Evolutionary conservation across 1,140 invertebrate species (phyloP), one percentile per base, ranked within the genome.

Genomic region (Plutomurus gul): DNA sequence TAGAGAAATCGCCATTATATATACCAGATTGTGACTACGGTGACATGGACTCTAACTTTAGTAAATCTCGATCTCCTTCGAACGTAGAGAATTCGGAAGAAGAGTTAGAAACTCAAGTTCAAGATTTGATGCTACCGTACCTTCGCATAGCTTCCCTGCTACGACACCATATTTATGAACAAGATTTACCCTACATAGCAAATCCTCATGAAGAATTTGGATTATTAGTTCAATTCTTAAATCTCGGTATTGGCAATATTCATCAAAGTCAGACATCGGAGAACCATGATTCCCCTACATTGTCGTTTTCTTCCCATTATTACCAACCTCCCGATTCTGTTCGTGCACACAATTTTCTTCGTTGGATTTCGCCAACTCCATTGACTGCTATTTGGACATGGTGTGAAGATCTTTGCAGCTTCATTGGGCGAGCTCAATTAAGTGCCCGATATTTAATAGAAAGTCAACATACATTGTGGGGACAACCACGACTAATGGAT

Each of bases 121-220:
- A 95, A 86, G 90, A 91, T 49, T 86, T 94, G 25, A 93, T 93
- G 84, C 85, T 98, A 77, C 94, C 94, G 5, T 98, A 94, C 86
- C 85, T 98, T 65, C 89, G 95, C 27, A 90, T 96, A 51, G 93
- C 95, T 0, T 90, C 95, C 3, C 86, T 97, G 3, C 87, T 98
- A 25, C 90, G 93, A 75, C 92, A 94, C 87, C 95, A 97, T 87
- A 86, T 97, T 46, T 96, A 96, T 87, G 91, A 92, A 49, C 90
- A 93, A 85, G 89, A 91, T n/a, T 87, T 95, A 84, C 94, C 94
- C 0, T 76, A 20, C 22, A 80, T 83, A 47, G 11, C 51, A 5
- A 51, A 75, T 8, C 11, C 49, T 2, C 56, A 75, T 13, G 60
- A 80, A 39, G 82, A 83, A 47, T 83, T 83, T 60, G 47, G 76